Evolutionary conservation across 2,797 vertebrate genomes (phyloP).

Genomic region (Bovichtus variegatus): DNA sequence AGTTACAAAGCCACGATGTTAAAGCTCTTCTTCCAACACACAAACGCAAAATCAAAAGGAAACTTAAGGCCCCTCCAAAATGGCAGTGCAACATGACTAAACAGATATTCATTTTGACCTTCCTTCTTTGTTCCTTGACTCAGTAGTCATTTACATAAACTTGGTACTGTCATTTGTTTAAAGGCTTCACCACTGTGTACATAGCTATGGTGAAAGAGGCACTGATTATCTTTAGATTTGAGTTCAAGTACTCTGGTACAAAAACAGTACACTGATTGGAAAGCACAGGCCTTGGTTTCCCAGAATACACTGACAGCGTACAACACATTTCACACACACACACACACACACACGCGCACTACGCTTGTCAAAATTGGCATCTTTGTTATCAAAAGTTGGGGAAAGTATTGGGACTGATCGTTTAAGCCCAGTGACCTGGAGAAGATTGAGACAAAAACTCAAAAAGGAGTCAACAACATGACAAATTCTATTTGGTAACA

Average conservation of each 20-base stretch:
- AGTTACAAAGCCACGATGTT: slow-evolving; percentile 24
- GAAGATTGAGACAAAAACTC: slow-evolving; percentile 55
- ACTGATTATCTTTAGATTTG: slow-evolving; percentile 12
- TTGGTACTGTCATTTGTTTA: neutral
- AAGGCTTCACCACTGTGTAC: neutral
- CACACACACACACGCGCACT: neutral
- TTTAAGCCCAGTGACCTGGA: slow-evolving; percentile 20
- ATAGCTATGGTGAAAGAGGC: neutral
- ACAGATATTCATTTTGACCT: slow-evolving; percentile 5
- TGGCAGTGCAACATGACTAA: neutral
- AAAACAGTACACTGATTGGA: slow-evolving; percentile 33
- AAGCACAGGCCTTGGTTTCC: slow-evolving; percentile 33
- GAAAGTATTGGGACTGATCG: slow-evolving; percentile 2
- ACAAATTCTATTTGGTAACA: slow-evolving; percentile 76
- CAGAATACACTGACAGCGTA: slow-evolving; percentile 29
- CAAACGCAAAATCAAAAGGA: neutral
- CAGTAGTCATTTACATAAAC: neutral
- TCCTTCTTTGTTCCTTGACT: neutral
- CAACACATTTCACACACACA: slow-evolving; percentile 5
- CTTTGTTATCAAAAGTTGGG: slow-evolving; percentile 30
- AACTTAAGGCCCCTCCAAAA: neutral
- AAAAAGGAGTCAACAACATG: slow-evolving; percentile 49
- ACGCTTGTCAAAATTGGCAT: slow-evolving; percentile 17
- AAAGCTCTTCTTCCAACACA: slow-evolving; percentile 31
- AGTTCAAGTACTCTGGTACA: slow-evolving; percentile 18